These are phyloP conservation scores for Holcopasites calliopsidis DNA, from an alignment of 1,140 invertebrate genomes.

Conservation along the genomic window DNA sequence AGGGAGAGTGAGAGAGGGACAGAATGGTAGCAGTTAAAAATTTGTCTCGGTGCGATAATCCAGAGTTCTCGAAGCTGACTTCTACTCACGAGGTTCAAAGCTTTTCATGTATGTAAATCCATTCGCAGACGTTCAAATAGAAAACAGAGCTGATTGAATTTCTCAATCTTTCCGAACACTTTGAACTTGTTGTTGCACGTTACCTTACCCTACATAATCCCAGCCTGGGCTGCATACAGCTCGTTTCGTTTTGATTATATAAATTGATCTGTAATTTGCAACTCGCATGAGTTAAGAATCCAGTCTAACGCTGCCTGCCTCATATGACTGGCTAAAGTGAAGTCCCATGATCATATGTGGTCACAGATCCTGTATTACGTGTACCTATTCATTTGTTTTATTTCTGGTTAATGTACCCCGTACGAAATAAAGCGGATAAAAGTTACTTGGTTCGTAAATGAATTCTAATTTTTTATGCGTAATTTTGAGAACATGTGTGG, in stretches of 20 bases:
- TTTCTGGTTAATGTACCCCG: constrained; percentile 24
- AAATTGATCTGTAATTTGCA: constrained; percentile 53
- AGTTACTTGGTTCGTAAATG: constrained; percentile 31
- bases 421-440: constrained; percentile 45
- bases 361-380: constrained; percentile 5
- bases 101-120: constrained; percentile 64
- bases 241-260: constrained; percentile 50
- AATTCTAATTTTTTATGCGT: constrained; percentile 23
- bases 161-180: constrained; percentile 60
- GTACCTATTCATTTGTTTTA: constrained; percentile 22
- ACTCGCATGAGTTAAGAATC: constrained; percentile 74
- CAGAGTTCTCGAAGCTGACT: constrained; percentile 59
- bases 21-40: not conserved
- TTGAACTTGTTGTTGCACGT: constrained; percentile 66
- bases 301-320: constrained; percentile 69
- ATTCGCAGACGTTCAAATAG: constrained; percentile 63
- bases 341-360: constrained; percentile 29
- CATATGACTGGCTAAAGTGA: constrained; percentile 50
- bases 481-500: constrained; percentile 7
- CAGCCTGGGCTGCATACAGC: constrained; percentile 58
- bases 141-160: constrained; percentile 62
- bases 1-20: not conserved
- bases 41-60: constrained; percentile 35
- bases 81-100: constrained; percentile 59
- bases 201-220: constrained; percentile 58